phyloP scores from a whole-genome alignment of 2,113 vertebrate species.

The Pseudonaja textilis region DNA sequence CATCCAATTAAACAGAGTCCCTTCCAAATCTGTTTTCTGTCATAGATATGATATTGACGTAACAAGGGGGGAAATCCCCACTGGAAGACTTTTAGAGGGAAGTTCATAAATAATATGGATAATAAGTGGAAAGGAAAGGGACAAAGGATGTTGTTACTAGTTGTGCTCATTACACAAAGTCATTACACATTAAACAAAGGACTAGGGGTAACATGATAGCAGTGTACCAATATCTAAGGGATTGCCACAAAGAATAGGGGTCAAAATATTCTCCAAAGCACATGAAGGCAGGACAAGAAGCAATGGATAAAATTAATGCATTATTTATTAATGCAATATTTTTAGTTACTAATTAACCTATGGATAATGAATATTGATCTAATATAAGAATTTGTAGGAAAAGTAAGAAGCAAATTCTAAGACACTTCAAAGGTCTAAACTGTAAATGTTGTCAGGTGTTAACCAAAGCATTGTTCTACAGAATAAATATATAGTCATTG shows the following conservation, averaged over 20 bases:
- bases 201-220: neutral
- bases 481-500: slow-evolving; percentile 37
- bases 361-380: neutral
- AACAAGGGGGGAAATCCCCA: neutral
- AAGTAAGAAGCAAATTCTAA: slow-evolving; percentile 48
- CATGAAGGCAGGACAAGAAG: neutral
- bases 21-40: neutral
- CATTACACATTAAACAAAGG: neutral
- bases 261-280: neutral
- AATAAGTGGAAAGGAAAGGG: neutral
- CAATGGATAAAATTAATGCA: neutral
- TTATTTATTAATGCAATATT: neutral
- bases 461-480: slow-evolving; percentile 43
- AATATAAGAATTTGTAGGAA: neutral
- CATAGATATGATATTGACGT: neutral
- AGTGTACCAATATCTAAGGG: neutral
- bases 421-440: slow-evolving; percentile 47
- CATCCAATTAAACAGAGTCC: neutral
- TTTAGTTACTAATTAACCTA: slow-evolving; percentile 31
- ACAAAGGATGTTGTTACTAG: neutral
- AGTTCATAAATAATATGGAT: neutral
- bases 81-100: neutral
- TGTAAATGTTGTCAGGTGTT: slow-evolving; percentile 45
- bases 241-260: neutral
- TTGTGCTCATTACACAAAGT: neutral